phyloP scores from a whole-genome alignment of 2,888 invertebrate species.

The Onthophagus sagittarius region DNA sequence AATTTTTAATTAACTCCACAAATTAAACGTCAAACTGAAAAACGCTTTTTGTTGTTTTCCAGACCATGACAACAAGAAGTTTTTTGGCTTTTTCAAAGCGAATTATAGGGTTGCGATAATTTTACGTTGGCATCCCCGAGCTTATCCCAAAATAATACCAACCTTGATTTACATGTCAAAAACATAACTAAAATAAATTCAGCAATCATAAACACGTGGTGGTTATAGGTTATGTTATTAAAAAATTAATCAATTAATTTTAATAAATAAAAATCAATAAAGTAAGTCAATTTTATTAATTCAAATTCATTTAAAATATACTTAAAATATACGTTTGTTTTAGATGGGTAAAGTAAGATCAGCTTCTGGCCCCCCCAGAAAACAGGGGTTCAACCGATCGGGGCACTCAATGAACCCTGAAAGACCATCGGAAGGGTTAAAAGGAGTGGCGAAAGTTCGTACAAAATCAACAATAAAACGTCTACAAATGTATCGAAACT shows the following conservation, averaged over 20 bases:
- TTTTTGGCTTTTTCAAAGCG: not conserved
- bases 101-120: not conserved
- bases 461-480: constrained; percentile 93
- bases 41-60: constrained; percentile 21
- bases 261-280: too few relatives aligned
- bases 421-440: constrained; percentile 69
- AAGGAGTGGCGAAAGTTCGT: constrained; percentile 80
- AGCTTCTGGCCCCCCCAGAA: constrained; percentile 70
- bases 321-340: not conserved
- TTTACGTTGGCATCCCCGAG: not conserved
- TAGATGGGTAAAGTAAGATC: constrained; percentile 76
- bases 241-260: too few relatives aligned
- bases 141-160: too few relatives aligned
- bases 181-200: too few relatives aligned
- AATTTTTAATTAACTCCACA: constrained; percentile 19
- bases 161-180: too few relatives aligned
- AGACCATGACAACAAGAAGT: constrained; percentile 18
- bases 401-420: constrained; percentile 96
- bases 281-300: not conserved
- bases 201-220: too few relatives aligned
- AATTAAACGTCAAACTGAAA: constrained; percentile 22
- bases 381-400: constrained; percentile 79
- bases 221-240: too few relatives aligned
- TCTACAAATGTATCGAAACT: constrained; percentile 97
- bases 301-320: not conserved